Evolutionary conservation across 2,797 vertebrate genomes (phyloP), one percentile per base, ranked within the genome.

Genomic region (Galagoides demidoff): DNA sequence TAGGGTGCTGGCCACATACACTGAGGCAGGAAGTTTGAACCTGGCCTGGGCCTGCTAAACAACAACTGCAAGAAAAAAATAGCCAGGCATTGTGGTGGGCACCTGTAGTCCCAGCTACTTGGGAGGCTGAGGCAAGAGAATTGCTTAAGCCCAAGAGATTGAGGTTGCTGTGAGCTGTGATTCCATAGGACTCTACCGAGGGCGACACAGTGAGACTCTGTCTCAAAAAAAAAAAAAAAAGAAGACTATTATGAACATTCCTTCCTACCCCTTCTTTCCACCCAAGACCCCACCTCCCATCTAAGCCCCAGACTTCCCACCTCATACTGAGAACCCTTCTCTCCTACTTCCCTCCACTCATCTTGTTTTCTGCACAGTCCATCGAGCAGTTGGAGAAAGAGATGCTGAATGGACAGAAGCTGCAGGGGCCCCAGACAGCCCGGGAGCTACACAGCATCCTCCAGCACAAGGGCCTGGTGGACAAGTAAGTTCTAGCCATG

Each of bases 361-460:
- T 27, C 64, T 31, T 79, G 13, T 96, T 87, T 92, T 55, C 70
- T 96, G 96, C 94, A 92, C 89, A 99, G 99, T 98, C 99, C 78
- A 99, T 99, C 5, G 99, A 99, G 97, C 99, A 99, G 98, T 97
- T 99, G 95, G 99, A 99, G 98, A 99, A 99, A 61, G 99, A 99
- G 98, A 98, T 99, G 99, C 98, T 99, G 98, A 99, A 99, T 1
- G 99, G 99, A 64, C 99, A 99, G 99, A 99, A 99, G 98, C 99
- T 99, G 87, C 99, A 99, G 98, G 99, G 99, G 98, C 98, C 99
- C 99, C 39, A 99, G 17, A 99, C 99, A 0, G 99, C 99, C 43
- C 97, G 97, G 11, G 99, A 99, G 98, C 98, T 99, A 82, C 98
- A 99, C 95, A 98, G 97, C 85, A 99, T 99, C 98, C 98, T 99